Evolutionary conservation across 1,140 invertebrate species (phyloP).

Genomic region (Epicauta chinensis): DNA sequence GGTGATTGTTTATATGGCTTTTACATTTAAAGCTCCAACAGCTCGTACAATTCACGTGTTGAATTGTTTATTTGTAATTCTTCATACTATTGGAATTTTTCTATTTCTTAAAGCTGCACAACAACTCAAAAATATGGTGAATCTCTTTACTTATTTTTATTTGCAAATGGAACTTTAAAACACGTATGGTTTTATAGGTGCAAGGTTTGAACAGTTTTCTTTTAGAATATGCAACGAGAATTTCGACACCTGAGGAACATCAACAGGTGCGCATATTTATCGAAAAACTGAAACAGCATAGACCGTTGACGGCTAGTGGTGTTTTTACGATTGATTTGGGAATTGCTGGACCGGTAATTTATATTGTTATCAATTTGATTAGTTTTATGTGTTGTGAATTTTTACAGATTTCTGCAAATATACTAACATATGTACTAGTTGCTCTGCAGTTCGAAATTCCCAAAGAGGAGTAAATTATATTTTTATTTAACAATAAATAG

Average conservation of each 20-base stretch:
- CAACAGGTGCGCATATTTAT: constrained; percentile 37
- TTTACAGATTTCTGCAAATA: constrained; percentile 38
- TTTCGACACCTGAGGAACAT: constrained; percentile 29
- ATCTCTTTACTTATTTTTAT: constrained; percentile 6
- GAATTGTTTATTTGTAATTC: constrained; percentile 30
- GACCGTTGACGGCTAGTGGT: constrained; percentile 34
- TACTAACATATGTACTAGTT: constrained; percentile 38
- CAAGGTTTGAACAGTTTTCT: constrained; percentile 29
- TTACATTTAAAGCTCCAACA: constrained; percentile 19
- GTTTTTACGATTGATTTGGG: constrained; percentile 35
- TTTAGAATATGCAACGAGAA: constrained; percentile 36
- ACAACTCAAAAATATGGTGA: constrained; percentile 31
- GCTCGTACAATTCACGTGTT: constrained; percentile 31
- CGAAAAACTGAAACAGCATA: constrained; percentile 32
- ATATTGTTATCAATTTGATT: background rate
- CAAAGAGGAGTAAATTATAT: constrained; percentile 26
- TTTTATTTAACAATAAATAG: too few species aligned
- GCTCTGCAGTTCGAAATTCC: constrained; percentile 38
- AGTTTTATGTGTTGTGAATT: constrained; percentile 1
- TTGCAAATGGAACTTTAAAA: too few species aligned
- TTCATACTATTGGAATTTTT: constrained; percentile 31
- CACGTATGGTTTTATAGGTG: too few species aligned
- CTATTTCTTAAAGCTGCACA: constrained; percentile 33
- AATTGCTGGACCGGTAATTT: constrained; percentile 35
- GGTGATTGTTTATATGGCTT: constrained; percentile 33